Evolutionary conservation across 2,797 vertebrate species (phyloP).

Genomic region (Leucoraja ocellata): DNA sequence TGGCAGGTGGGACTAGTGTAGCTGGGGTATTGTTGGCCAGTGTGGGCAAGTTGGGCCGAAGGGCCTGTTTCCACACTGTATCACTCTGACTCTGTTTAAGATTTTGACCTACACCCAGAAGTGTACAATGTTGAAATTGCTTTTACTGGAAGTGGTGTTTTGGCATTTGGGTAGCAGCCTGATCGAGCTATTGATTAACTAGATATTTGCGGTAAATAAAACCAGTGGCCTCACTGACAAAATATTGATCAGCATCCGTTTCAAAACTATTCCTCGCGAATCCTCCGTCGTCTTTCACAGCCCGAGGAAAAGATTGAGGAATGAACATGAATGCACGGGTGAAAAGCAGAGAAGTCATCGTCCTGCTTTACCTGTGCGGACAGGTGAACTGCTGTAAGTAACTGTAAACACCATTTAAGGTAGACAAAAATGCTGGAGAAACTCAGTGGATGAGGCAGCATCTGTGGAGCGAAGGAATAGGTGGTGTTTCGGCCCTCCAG

Average conservation of each 20-base stretch:
- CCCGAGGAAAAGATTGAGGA: not conserved
- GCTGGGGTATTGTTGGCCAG: too few species aligned
- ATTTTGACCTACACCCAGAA: not conserved
- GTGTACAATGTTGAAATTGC: not conserved
- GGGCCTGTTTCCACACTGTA: too few species aligned
- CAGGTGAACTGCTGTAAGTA: constrained; percentile 29
- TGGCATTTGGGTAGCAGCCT: not conserved
- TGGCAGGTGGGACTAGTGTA: too few species aligned
- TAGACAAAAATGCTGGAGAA: too few species aligned
- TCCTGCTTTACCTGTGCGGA: not conserved
- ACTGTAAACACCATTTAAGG: too few species aligned
- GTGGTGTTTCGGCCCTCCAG: too few species aligned
- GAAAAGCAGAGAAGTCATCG: not conserved
- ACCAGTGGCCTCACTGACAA: not conserved
- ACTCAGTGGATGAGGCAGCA: too few species aligned
- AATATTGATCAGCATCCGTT: not conserved
- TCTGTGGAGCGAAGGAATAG: too few species aligned
- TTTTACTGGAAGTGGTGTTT: constrained; percentile 13
- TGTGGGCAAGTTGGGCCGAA: too few species aligned
- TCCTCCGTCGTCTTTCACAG: not conserved
- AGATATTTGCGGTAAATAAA: not conserved
- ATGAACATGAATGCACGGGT: not conserved
- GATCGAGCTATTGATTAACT: not conserved
- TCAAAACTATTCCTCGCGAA: not conserved
- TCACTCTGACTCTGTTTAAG: too few species aligned